Evolutionary conservation across 2,888 invertebrate species (phyloP).

Genomic region (Cerceris rybyensis): DNA sequence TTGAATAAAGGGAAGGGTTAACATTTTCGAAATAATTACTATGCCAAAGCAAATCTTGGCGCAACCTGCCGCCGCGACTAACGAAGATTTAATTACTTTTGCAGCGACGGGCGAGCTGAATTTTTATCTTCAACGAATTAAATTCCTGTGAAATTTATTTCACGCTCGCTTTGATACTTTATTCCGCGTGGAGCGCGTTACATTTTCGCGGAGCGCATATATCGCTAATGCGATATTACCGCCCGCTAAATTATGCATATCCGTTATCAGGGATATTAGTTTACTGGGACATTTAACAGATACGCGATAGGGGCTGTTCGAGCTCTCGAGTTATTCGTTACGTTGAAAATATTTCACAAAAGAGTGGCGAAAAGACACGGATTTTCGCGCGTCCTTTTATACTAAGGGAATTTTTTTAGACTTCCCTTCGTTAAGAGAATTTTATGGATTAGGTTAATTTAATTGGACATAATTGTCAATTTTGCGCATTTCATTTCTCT

Average conservation of each 20-base stretch:
- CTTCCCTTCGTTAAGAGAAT: too few relatives aligned
- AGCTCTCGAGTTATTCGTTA: too few relatives aligned
- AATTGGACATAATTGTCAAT: too few relatives aligned
- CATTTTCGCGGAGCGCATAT: conserved; percentile 37
- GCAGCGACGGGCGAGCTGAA: not conserved
- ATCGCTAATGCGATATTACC: conserved; percentile 42
- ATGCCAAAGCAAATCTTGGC: conserved; percentile 22
- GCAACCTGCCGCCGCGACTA: conserved; percentile 17
- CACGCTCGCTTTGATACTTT: conserved; percentile 46
- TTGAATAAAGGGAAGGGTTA: not conserved
- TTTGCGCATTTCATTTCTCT: too few relatives aligned
- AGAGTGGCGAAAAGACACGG: too few relatives aligned
- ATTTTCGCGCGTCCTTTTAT: too few relatives aligned
- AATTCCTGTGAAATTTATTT: conserved; percentile 54
- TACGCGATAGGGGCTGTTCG: too few relatives aligned
- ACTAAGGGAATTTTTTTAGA: too few relatives aligned
- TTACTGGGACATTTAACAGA: conserved; percentile 12
- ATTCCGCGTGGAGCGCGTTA: conserved; percentile 17
- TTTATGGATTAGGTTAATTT: too few relatives aligned
- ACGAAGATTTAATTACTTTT: conserved; percentile 51
- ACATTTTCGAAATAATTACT: conserved; percentile 15
- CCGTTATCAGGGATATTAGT: conserved; percentile 25
- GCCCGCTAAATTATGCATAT: conserved; percentile 22
- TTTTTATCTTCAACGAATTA: conserved; percentile 37
- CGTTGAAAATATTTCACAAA: too few relatives aligned